phyloP scores from a whole-genome alignment of 2,113 vertebrate species.

The Oriolus oriolus region DNA sequence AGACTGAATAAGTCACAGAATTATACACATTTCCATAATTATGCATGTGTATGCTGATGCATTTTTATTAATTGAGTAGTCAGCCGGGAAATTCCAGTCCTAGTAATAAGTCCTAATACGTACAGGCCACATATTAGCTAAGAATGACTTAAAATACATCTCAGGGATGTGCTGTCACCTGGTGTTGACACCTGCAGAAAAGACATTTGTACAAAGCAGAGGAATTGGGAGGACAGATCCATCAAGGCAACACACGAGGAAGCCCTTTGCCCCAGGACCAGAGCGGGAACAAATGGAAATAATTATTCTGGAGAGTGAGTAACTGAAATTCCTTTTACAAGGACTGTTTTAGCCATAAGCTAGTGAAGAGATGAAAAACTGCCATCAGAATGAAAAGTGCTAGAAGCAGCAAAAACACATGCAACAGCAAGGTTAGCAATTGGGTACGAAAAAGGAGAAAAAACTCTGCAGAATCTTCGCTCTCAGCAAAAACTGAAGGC shows the following conservation, averaged over 20 bases:
- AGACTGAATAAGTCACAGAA: background rate
- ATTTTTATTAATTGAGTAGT: background rate
- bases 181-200: background rate
- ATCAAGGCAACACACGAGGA: background rate
- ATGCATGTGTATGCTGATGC: background rate
- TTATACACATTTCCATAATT: background rate
- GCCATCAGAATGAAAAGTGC: conserved; percentile 51
- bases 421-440: conserved; percentile 43
- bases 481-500: conserved; percentile 58
- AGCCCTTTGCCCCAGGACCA: background rate
- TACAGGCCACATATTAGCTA: background rate
- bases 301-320: conserved; percentile 24
- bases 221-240: background rate
- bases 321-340: background rate
- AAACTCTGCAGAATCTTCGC: conserved; percentile 14
- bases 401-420: conserved; percentile 51
- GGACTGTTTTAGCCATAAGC: conserved; percentile 43
- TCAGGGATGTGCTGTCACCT: background rate
- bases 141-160: background rate
- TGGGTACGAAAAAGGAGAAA: background rate
- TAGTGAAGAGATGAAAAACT: conserved; percentile 57
- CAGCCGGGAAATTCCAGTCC: background rate
- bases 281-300: background rate
- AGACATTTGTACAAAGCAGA: background rate
- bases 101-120: background rate